phyloP scores from a whole-genome alignment of 37 sponge, comb jelly and placozoan genomes.

The Aplysina aerophoba region DNA sequence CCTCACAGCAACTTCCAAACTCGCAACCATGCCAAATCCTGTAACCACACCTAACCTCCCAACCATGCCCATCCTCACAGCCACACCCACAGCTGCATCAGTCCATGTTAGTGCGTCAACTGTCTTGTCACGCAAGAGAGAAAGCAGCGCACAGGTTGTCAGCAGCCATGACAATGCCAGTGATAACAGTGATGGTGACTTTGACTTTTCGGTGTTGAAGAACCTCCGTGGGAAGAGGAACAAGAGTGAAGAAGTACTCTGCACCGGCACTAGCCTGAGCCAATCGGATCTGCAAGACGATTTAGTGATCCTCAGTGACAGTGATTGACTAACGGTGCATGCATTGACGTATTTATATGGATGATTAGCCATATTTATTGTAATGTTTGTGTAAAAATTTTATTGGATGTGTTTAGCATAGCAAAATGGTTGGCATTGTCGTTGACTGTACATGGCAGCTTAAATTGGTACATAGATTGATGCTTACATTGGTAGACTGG shows the following conservation, averaged over 20 bases:
- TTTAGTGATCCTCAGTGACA: conserved; percentile 28
- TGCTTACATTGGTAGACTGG: no score
- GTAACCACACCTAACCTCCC: not conserved
- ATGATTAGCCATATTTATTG: no score
- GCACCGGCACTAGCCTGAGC: no score
- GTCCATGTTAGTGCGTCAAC: not conserved
- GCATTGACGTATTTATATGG: no score
- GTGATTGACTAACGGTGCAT: not conserved
- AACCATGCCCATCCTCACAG: not conserved
- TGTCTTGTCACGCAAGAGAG: not conserved
- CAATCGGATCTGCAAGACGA: not conserved
- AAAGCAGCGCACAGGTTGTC: no score
- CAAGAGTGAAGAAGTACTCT: not conserved
- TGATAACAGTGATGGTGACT: conserved; percentile 22
- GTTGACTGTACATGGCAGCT: no score
- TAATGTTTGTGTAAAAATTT: no score
- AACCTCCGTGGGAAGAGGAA: conserved; percentile 28
- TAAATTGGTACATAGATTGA: not conserved
- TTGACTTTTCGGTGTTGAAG: not conserved
- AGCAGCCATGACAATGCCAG: not conserved
- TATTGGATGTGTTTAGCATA: no score
- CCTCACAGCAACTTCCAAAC: not conserved
- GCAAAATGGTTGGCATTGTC: no score
- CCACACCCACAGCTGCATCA: not conserved
- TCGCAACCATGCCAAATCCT: not conserved